Conservation (phyloP, 2,888 invertebrate species). For the Osmoderma eremita region DNA sequence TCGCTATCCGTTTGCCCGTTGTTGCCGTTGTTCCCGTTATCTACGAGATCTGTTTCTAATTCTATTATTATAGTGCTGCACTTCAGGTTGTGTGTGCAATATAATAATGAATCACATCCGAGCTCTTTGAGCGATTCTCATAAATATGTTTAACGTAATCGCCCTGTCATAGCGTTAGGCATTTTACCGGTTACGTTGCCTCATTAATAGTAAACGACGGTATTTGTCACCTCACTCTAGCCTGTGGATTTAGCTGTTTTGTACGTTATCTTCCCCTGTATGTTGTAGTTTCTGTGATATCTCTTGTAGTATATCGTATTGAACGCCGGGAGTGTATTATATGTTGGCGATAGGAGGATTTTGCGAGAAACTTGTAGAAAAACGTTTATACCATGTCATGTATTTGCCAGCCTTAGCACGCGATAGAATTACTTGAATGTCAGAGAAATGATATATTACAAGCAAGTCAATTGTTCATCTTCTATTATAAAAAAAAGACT, state of each 20-base stretch:
- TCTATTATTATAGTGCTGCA: slow-evolving; percentile 31
- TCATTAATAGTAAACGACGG: background rate
- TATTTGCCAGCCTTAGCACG: too few species aligned
- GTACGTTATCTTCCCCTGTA: background rate
- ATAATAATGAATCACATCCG: slow-evolving; percentile 21
- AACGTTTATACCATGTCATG: too few species aligned
- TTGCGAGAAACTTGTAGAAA: too few species aligned
- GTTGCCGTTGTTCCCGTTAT: slow-evolving; percentile 22
- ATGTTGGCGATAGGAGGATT: too few species aligned
- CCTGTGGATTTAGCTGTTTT: background rate
- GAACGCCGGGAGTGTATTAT: too few species aligned
- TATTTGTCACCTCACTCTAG: too few species aligned
- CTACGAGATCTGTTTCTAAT: slow-evolving; percentile 32
- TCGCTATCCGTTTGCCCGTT: slow-evolving; percentile 15
- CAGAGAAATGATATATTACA: too few species aligned
- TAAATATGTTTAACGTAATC: slow-evolving; percentile 22
- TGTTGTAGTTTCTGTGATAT: too few species aligned
- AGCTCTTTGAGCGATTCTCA: slow-evolving; percentile 23
- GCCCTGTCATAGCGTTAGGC: slow-evolving; percentile 19
- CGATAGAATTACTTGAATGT: too few species aligned
- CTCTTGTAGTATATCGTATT: too few species aligned
- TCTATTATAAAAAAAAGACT: too few species aligned
- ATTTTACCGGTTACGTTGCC: slow-evolving; percentile 18
- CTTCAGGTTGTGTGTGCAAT: slow-evolving; percentile 22
- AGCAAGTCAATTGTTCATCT: too few species aligned